Conservation (phyloP, 2,113 vertebrate genomes). For the Marmota flaviventris region DNA sequence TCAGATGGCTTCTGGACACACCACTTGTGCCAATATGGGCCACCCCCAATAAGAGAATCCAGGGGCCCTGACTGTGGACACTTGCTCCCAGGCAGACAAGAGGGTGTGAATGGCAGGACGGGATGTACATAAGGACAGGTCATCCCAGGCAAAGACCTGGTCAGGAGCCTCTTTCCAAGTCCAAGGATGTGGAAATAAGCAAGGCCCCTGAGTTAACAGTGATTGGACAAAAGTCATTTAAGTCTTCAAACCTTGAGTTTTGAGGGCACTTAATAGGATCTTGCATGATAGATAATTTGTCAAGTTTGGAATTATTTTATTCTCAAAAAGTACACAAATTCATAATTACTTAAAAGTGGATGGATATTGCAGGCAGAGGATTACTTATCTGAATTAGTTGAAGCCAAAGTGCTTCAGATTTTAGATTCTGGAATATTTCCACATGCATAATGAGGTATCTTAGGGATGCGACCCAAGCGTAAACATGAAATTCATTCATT, state of each 20-base stretch:
- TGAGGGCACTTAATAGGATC: not conserved
- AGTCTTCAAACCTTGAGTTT: not conserved
- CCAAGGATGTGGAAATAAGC: not conserved
- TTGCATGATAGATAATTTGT: no score
- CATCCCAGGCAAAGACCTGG: rapidly evolving
- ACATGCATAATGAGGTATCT: not conserved
- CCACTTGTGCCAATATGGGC: not conserved
- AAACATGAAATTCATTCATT: not conserved
- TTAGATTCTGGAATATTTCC: not conserved
- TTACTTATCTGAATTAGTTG: not conserved
- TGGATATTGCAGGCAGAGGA: not conserved
- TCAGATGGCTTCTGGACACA: not conserved
- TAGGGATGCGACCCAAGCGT: not conserved
- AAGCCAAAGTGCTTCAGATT: not conserved
- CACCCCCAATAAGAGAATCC: not conserved
- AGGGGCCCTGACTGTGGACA: rapidly evolving
- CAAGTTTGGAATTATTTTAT: not conserved
- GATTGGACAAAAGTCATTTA: rapidly evolving
- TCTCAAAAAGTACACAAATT: not conserved
- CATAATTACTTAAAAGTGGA: no score
- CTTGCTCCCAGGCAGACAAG: not conserved
- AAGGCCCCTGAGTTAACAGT: rapidly evolving
- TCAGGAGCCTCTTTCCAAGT: rapidly evolving
- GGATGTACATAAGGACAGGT: no score
- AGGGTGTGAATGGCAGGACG: rapidly evolving